A percentile compares a stretch with the other conserved stretches of the same genome.
These are phyloP conservation scores for Acanthosepion lycidas DNA, from an alignment of 2,888 invertebrate species.

Conservation along the genomic window DNA sequence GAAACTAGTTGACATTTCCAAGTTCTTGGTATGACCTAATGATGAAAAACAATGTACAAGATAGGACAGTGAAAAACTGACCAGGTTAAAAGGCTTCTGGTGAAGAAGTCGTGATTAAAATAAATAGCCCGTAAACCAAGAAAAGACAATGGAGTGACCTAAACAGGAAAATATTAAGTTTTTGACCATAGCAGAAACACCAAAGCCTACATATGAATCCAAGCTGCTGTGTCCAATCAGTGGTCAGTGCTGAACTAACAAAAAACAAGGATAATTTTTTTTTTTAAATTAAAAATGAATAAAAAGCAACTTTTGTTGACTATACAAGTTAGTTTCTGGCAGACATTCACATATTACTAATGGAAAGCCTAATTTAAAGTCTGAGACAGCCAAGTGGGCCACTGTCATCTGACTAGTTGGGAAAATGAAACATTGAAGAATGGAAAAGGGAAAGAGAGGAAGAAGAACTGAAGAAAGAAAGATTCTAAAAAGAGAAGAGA, in stretches of 20 bases:
- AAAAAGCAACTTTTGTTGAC: constrained; percentile 34
- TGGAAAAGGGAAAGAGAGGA: neutral
- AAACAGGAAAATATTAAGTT: constrained; percentile 35
- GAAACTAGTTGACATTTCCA: neutral
- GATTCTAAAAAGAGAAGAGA: neutral
- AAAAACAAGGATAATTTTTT: constrained; percentile 39
- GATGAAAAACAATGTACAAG: neutral
- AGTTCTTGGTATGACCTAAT: neutral
- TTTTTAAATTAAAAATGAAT: neutral
- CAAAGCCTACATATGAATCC: constrained; percentile 41
- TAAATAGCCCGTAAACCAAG: constrained; percentile 44
- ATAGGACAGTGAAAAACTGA: neutral
- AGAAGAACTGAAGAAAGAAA: neutral
- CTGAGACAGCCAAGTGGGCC: neutral
- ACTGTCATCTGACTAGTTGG: neutral
- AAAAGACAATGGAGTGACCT: constrained; percentile 45
- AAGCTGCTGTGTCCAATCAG: constrained; percentile 44
- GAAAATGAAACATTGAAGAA: neutral
- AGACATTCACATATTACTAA: neutral
- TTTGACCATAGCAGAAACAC: constrained; percentile 33
- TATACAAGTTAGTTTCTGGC: constrained; percentile 38
- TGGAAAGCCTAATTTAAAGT: neutral
- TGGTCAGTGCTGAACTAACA: constrained; percentile 35
- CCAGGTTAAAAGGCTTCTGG: neutral
- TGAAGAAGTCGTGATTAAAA: neutral